These are phyloP conservation scores for Halyomorpha halys DNA, from an alignment of 1,140 invertebrate genomes.

Conservation along the genomic window DNA sequence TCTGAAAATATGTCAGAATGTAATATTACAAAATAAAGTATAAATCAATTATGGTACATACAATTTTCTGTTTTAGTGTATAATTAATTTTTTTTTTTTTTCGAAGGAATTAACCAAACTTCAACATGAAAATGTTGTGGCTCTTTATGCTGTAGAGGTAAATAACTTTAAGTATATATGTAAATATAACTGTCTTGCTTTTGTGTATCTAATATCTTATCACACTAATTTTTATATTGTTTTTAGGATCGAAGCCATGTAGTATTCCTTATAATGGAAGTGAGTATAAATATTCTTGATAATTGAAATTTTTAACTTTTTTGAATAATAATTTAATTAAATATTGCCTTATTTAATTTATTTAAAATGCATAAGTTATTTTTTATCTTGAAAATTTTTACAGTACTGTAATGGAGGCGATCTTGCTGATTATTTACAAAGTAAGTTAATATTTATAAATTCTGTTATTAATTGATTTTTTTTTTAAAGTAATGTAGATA, in stretches of 20 bases:
- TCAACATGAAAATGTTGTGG: conserved; percentile 97
- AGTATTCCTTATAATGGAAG: conserved; percentile 95
- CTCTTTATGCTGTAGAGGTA: conserved; percentile 83
- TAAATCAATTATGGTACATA: no score
- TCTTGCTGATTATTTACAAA: conserved; percentile 89
- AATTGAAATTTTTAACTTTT: no score
- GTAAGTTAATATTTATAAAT: conserved; percentile 41
- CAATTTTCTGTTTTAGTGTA: no score
- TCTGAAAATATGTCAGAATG: no score
- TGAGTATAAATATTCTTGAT: conserved; percentile 40
- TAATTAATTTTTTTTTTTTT: no score
- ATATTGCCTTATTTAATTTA: no score
- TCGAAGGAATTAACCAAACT: conserved; percentile 84
- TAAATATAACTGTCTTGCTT: conserved; percentile 22
- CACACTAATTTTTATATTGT: conserved; percentile 29
- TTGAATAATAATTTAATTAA: no score
- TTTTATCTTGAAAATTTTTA: conserved; percentile 27
- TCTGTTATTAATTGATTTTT: conserved; percentile 22
- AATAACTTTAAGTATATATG: conserved; percentile 37
- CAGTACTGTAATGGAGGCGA: conserved; percentile 98
- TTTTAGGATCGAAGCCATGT: conserved; percentile 74
- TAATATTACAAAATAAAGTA: no score
- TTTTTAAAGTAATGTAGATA: conserved; percentile 4
- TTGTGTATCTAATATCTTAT: conserved; percentile 12
- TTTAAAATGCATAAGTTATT: no score